Evolutionary conservation across 2,888 invertebrate genomes (phyloP).

Genomic region (Listrodromus nycthemerus): DNA sequence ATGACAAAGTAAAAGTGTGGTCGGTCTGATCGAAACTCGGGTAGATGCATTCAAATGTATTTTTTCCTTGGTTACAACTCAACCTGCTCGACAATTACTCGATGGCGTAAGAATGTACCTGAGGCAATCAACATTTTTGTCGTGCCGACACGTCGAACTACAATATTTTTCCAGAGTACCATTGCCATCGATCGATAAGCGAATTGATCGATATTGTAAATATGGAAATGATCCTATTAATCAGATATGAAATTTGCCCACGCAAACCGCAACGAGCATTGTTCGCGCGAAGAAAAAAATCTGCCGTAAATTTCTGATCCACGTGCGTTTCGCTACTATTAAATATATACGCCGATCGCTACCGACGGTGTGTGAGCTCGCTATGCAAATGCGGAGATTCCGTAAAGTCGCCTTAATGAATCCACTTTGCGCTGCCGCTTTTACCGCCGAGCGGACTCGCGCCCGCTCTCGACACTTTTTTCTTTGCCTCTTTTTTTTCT

Average conservation of each 20-base stretch:
- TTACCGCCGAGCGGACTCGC: conserved; percentile 45
- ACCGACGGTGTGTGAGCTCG: conserved; percentile 69
- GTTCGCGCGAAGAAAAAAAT: conserved; percentile 6
- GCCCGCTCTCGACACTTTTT: conserved; percentile 64
- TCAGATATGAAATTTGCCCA: conserved; percentile 1
- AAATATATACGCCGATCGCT: conserved; percentile 70
- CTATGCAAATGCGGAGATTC: conserved; percentile 80
- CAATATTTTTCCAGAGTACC: background rate
- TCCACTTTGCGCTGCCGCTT: conserved; percentile 78
- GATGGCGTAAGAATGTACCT: background rate
- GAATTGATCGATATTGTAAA: background rate
- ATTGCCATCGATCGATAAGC: background rate
- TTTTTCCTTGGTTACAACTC: background rate
- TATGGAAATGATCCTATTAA: background rate
- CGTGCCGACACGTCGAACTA: background rate
- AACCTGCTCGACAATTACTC: background rate
- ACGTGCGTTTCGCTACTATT: conserved; percentile 39
- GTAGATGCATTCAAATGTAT: background rate
- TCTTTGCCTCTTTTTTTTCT: conserved; percentile 41
- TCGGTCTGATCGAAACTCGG: background rate
- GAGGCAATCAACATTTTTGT: background rate
- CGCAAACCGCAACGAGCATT: conserved; percentile 2
- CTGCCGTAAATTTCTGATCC: conserved; percentile 17
- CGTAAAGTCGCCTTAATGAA: conserved; percentile 80
- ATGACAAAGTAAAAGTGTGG: background rate